Base-by-base conservation (phyloP, 2,113 vertebrate species). In the Embiotoca jacksoni region DNA sequence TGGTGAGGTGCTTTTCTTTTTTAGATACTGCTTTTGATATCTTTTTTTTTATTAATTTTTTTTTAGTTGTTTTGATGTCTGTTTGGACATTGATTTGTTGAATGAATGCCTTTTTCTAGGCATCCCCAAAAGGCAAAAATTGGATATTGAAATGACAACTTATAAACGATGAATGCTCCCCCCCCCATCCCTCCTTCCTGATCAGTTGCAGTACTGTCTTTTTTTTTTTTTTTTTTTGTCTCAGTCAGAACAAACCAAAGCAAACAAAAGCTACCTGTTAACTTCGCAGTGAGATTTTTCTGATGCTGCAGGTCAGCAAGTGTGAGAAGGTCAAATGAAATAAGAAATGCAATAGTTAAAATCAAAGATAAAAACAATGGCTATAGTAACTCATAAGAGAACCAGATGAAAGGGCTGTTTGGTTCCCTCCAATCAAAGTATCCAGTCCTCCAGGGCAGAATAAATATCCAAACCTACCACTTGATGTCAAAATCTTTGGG, bases 221-320 rank as follows among this genome's bases (percentile, higher is more conserved):
- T 35, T 41, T 54, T 23, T 69, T n/a, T n/a, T n/a, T n/a, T n/a
- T 59, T 53, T 23, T 69, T 23, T 23, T 23, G 55, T 53, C 49
- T 57, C 23, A 0, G 36, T 63, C 7, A 56, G 41, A 78, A 74
- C 70, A 88, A 53, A 16, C 87, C 85, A 87, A 91, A 91, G 91
- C 80, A 73, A 88, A 85, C 84, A 6, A 50, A 46, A 23, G 11
- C 80, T 82, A 81, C 82, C 86, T 89, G 89, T 86, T 83, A 72
- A 72, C 78, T 83, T 79, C 68, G 80, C 85, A 87, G 87, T 87
- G 72, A 75, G 52, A 75, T 75, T 83, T 73, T 65, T 72, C 58
- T 35, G 57, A 78, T 91, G 93, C 94, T 93, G 92, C 93, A 90
- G 93, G 92, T 90, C 91, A 58, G 92, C 85, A 32, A 74, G 70